These are phyloP conservation scores for Tachina fera DNA, from an alignment of 2,888 invertebrate genomes.

Conservation along the genomic window DNA sequence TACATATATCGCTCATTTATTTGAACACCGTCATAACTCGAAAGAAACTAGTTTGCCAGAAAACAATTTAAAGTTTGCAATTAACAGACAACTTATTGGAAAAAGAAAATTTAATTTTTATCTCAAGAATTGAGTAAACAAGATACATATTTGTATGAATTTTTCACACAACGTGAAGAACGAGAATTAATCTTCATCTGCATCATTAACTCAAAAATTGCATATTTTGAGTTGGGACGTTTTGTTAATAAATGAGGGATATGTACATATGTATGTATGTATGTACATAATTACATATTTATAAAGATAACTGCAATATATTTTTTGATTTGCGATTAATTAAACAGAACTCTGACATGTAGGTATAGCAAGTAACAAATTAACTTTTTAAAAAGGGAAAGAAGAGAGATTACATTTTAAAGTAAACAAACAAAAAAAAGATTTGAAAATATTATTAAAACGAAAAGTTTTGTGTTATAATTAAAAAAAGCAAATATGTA, in stretches of 20 bases:
- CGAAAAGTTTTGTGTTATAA: not conserved
- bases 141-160: no score
- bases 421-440: not conserved
- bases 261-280: not conserved
- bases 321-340: conserved; percentile 56
- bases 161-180: no score
- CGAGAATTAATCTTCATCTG: no score
- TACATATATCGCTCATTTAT: no score
- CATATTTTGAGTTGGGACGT: no score
- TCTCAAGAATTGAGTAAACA: no score
- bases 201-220: no score
- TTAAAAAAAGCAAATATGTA: not conserved
- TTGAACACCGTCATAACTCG: no score
- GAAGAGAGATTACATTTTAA: not conserved
- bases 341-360: conserved; percentile 15
- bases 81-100: no score
- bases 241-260: not conserved
- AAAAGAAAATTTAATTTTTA: no score
- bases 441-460: not conserved
- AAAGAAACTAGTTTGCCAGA: no score
- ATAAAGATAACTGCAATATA: conserved; percentile 25
- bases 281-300: not conserved
- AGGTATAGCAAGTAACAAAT: not conserved
- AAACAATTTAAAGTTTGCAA: no score
- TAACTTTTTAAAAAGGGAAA: not conserved